Evolutionary conservation across 2,888 invertebrate species (phyloP).

Genomic region (Lycophotia porphyrea): DNA sequence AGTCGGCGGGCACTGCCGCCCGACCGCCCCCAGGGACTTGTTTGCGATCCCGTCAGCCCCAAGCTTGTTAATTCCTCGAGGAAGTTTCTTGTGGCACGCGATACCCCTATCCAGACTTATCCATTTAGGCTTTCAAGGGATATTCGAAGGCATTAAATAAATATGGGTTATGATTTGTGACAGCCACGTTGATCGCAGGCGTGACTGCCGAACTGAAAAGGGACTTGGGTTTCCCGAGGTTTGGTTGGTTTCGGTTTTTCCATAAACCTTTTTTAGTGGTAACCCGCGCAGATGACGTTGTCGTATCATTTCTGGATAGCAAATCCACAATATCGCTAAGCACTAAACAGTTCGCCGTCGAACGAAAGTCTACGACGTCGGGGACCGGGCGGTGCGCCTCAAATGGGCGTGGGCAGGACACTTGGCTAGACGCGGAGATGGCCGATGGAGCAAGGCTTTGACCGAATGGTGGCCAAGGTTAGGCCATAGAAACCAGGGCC

Average conservation of each 20-base stretch:
- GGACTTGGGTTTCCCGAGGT: not conserved
- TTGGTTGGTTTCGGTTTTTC: not conserved
- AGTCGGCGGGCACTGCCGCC: conserved; percentile 53
- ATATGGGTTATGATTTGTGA: not conserved
- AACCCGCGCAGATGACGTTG: not conserved
- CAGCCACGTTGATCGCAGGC: not conserved
- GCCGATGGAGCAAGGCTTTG: too few relatives aligned
- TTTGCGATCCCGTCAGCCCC: conserved; percentile 72
- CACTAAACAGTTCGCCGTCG: too few relatives aligned
- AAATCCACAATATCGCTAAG: not conserved
- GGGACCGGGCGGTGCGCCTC: too few relatives aligned
- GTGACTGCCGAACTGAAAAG: not conserved
- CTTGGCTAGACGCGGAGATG: too few relatives aligned
- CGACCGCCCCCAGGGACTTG: conserved; percentile 70
- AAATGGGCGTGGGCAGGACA: too few relatives aligned
- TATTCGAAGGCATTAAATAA: not conserved
- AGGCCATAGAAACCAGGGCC: too few relatives aligned
- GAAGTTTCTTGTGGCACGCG: conserved; percentile 73
- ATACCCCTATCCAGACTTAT: conserved; percentile 56
- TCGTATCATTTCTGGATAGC: not conserved
- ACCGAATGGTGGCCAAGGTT: too few relatives aligned
- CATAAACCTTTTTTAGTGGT: not conserved
- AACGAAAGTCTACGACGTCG: too few relatives aligned
- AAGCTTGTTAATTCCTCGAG: conserved; percentile 75
- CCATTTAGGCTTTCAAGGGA: not conserved